These are phyloP conservation scores for Stenodera caucasica DNA, from an alignment of 2,888 invertebrate species.

Conservation along the genomic window DNA sequence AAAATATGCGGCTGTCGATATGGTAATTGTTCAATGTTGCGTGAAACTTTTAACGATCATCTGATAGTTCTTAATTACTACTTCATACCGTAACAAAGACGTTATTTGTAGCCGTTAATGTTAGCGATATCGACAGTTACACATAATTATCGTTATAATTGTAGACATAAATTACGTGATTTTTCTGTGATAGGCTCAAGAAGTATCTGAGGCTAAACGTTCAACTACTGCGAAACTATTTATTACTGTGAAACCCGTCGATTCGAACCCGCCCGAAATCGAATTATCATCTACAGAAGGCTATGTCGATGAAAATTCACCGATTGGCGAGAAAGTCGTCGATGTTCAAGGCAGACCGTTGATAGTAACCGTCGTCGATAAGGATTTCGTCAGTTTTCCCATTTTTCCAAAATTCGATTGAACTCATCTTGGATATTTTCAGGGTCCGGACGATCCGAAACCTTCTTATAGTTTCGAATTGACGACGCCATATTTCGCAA, in stretches of 20 bases:
- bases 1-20: too few relatives aligned
- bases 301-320: conserved; percentile 82
- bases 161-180: too few relatives aligned
- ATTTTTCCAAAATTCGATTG: neutral
- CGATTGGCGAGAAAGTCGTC: conserved; percentile 78
- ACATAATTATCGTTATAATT: too few relatives aligned
- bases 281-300: conserved; percentile 72
- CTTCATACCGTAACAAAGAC: conserved; percentile 3
- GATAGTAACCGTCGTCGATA: conserved; percentile 75
- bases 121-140: too few relatives aligned
- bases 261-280: conserved; percentile 82
- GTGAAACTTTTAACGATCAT: neutral
- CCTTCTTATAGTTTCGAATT: conserved; percentile 81
- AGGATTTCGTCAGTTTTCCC: conserved; percentile 72
- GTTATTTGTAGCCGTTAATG: too few relatives aligned
- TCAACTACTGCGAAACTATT: conserved; percentile 82
- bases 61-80: conserved; percentile 7
- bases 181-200: conserved; percentile 79
- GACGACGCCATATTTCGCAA: conserved; percentile 80
- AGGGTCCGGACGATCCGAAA: conserved; percentile 78
- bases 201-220: conserved; percentile 74
- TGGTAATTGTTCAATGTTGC: too few relatives aligned
- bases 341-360: conserved; percentile 70
- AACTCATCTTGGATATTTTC: conserved; percentile 33
- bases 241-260: conserved; percentile 82